phyloP scores from a whole-genome alignment of 2,888 invertebrate genomes.

The Xanthia togata region DNA sequence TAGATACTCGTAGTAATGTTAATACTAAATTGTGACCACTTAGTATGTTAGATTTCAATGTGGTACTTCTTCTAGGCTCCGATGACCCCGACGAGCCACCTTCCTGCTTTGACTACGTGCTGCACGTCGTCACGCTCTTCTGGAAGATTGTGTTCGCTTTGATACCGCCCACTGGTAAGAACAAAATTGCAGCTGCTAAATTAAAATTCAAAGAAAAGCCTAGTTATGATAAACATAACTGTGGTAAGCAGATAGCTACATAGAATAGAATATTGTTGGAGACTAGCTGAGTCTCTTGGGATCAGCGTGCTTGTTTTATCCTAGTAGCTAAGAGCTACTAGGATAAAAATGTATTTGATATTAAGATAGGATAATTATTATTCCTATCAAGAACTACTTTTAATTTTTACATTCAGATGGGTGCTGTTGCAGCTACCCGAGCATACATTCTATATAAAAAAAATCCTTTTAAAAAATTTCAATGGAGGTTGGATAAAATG shows the following conservation, averaged over 20 bases:
- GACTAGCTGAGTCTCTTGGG: background rate
- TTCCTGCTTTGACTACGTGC: conserved; percentile 97
- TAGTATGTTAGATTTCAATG: background rate
- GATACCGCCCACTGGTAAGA: conserved; percentile 97
- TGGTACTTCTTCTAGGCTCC: conserved; percentile 76
- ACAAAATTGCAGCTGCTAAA: background rate
- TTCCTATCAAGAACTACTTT: background rate
- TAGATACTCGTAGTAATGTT: no score
- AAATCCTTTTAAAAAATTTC: no score
- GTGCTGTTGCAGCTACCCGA: background rate
- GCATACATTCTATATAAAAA: no score
- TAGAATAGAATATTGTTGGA: background rate
- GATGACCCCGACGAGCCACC: conserved; percentile 93
- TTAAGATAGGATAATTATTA: no score
- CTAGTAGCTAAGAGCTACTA: no score
- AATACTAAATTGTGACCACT: no score
- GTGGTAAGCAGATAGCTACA: background rate
- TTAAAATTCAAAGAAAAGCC: background rate
- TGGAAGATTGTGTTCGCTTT: conserved; percentile 99
- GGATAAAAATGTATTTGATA: no score
- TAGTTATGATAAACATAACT: background rate
- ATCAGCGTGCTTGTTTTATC: no score
- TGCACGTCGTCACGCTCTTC: conserved; percentile 98
- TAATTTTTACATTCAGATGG: background rate
- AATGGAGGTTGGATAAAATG: no score